A percentile compares a stretch with the other conserved stretches of the same genome.
phyloP scores from a whole-genome alignment of 2,888 invertebrate genomes.

The Lampropteryx suffumata region DNA sequence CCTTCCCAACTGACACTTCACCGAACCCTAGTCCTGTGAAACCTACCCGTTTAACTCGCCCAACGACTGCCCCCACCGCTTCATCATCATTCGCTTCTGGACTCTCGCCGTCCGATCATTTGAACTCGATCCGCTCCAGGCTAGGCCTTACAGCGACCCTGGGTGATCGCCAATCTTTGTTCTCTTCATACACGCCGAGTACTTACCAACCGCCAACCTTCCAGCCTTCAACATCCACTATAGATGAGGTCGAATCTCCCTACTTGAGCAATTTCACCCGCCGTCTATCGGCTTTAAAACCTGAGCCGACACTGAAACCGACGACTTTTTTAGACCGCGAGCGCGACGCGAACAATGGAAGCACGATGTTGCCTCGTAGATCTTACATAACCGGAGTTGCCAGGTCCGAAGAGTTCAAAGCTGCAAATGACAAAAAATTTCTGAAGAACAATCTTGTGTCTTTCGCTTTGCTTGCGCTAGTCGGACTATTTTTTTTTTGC shows the following conservation, averaged over 20 bases:
- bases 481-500: slow-evolving; percentile 85
- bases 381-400: slow-evolving; percentile 65
- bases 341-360: slow-evolving; percentile 69
- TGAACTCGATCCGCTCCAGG: slow-evolving; percentile 83
- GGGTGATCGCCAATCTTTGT: slow-evolving; percentile 62
- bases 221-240: slow-evolving; percentile 65
- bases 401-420: slow-evolving; percentile 72
- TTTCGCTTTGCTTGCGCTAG: slow-evolving; percentile 83
- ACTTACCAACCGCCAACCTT: slow-evolving; percentile 62
- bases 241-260: slow-evolving; percentile 85
- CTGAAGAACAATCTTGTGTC: slow-evolving; percentile 85
- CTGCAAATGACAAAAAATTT: slow-evolving; percentile 73
- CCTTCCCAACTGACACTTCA: slow-evolving; percentile 58
- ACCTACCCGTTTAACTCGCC: slow-evolving; percentile 66
- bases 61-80: slow-evolving; percentile 57
- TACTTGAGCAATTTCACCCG: slow-evolving; percentile 88
- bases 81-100: slow-evolving; percentile 54
- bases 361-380: slow-evolving; percentile 60
- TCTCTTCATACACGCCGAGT: slow-evolving; percentile 57
- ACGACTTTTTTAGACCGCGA: slow-evolving; percentile 60
- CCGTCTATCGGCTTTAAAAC: slow-evolving; percentile 77
- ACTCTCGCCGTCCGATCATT: slow-evolving; percentile 72
- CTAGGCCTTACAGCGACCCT: slow-evolving; percentile 77
- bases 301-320: slow-evolving; percentile 58
- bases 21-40: slow-evolving; percentile 66